Base-by-base conservation (phyloP, 92 coral and sea anemone species). In the Chrysogorgia sp. region DNA sequence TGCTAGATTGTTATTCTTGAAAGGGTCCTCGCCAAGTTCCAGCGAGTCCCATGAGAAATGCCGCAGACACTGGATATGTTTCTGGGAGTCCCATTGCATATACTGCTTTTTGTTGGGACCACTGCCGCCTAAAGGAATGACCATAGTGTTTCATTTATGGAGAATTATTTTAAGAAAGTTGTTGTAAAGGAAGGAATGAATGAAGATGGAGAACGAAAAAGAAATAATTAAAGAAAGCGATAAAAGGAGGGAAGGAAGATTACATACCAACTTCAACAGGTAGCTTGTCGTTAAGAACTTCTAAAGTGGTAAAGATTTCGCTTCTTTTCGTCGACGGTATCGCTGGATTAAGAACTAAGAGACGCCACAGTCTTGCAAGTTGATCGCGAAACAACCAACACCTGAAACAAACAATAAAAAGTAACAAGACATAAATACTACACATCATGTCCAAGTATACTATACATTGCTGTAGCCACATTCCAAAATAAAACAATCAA, bases 301-400 rank as follows among this genome's bases (percentile, higher is more conserved):
- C 80, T 21, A 91, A 79, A 65, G 87, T 83, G 19, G 77, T 77
- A 34, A 84, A 50, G 4, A 92, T 68, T 47, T 75, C 87, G 61
- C 82, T 75, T 2, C 86, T 87, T 29, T 85, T 67, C 52, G 68
- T 89, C 24, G 45, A 8, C 19, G 88, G 43, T 52, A 91, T 74
- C 23, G 64, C 67, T 4, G 97, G 92, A 41, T 84, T 85, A 21
- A 94, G 83, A n/a, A 85, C 86, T 26, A 89, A 71, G 1, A 94
- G 74, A 69, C 96, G 87, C 98, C 98, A 94, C 13, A 94, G 81
- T 21, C 94, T 76, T 0, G 98, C 80, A 1, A 94, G 83, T 62
- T 89, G 92, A 58, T 91, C 94, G 7, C 83, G 75, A 45, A 94
- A 65, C 0, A 88, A 89, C 89, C 91, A 83, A 60, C 98, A 86